Conservation (phyloP, 1,140 invertebrate genomes). For the Camponotus floridanus region DNA sequence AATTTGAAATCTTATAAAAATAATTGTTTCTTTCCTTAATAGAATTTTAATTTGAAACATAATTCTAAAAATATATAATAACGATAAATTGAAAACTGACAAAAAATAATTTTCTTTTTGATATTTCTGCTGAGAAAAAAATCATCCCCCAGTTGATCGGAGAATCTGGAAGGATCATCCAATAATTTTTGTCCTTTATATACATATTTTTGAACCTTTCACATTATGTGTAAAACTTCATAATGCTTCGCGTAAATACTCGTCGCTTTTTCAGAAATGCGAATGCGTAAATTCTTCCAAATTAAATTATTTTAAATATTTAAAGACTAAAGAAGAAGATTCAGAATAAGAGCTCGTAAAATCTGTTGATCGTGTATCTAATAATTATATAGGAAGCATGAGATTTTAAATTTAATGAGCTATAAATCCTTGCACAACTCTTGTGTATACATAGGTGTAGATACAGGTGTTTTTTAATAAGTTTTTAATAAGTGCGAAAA, state of each 20-base stretch:
- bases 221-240: not conserved
- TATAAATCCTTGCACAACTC: conserved; percentile 9
- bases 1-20: not conserved
- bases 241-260: conserved; percentile 30
- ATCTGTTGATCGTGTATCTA: no score
- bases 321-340: not conserved
- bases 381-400: conserved; percentile 13
- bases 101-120: no score
- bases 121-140: no score
- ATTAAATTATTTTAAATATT: not conserved
- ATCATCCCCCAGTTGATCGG: no score
- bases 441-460: no score
- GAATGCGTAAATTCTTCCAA: not conserved
- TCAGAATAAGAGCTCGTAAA: not conserved
- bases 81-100: no score
- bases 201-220: not conserved
- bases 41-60: no score
- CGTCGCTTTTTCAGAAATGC: not conserved
- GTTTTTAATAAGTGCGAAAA: no score
- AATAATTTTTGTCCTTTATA: not conserved
- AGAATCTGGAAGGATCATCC: not conserved
- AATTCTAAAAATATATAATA: no score
- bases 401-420: conserved; percentile 8
- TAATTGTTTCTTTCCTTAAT: not conserved
- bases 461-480: no score